Evolutionary conservation across 2,797 vertebrate species (phyloP).

Genomic region (Trematomus bernacchii): DNA sequence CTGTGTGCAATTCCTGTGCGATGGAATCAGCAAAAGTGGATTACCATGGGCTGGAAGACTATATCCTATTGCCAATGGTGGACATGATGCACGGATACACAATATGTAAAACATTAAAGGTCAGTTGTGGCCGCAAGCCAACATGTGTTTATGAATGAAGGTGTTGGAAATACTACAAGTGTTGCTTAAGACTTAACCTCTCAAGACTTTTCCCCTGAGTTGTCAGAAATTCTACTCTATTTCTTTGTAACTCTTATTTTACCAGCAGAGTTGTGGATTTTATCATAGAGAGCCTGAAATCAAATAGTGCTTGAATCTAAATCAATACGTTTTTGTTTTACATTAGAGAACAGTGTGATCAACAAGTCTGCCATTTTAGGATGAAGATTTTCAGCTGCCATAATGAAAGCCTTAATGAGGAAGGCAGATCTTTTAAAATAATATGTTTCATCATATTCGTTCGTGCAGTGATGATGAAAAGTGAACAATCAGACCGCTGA

Average conservation of each 20-base stretch:
- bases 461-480: not conserved
- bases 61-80: conserved; percentile 37
- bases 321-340: too few relatives aligned
- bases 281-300: not conserved
- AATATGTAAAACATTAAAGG: conserved; percentile 53
- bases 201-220: not conserved
- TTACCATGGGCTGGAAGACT: conserved; percentile 29
- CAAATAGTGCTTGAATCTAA: not conserved
- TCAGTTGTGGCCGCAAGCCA: conserved; percentile 40
- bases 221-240: not conserved
- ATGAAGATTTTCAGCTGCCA: conserved; percentile 4
- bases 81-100: conserved; percentile 50
- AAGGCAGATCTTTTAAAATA: not conserved
- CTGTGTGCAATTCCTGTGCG: not conserved
- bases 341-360: not conserved
- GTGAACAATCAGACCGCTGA: conserved; percentile 21
- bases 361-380: not conserved
- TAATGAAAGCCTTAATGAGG: conserved; percentile 10
- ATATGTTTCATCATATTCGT: conserved; percentile 28
- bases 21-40: conserved; percentile 60
- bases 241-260: not conserved
- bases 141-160: not conserved
- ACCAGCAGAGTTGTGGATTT: not conserved
- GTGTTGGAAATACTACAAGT: not conserved
- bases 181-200: not conserved